Percentiles rank a stretch among this genome's conserved stretches.
These are phyloP conservation scores for Cerastoderma edule DNA, from an alignment of 2,888 invertebrate genomes.

Conservation along the genomic window DNA sequence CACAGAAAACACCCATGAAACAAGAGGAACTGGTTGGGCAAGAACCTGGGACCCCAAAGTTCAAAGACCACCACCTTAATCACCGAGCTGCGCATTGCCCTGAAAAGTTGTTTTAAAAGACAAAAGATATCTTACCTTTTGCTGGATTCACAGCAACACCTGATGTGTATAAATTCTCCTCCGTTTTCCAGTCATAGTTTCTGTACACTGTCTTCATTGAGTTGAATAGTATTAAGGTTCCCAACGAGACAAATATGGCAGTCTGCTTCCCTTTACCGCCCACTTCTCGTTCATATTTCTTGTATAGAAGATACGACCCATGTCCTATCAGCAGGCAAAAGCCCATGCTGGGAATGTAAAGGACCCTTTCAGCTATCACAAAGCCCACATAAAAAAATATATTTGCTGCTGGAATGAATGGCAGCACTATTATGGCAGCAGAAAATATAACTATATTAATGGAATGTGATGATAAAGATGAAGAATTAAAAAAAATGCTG, in stretches of 20 bases:
- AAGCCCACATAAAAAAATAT: constrained; percentile 99
- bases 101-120: too few species aligned
- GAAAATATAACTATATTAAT: constrained; percentile 75
- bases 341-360: constrained; percentile 98
- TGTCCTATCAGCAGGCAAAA: constrained; percentile 93
- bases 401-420: constrained; percentile 98
- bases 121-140: constrained; percentile 94
- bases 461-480: constrained; percentile 48
- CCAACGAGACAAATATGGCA: constrained; percentile 43
- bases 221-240: constrained; percentile 78
- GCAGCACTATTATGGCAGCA: constrained; percentile 92
- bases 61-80: too few species aligned
- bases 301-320: constrained; percentile 74
- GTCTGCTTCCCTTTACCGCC: constrained; percentile 48
- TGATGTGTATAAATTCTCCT: constrained; percentile 95
- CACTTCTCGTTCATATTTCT: constrained; percentile 44
- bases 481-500: constrained; percentile 23
- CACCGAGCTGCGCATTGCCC: too few species aligned
- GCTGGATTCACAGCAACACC: constrained; percentile 97
- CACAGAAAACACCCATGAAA: too few species aligned
- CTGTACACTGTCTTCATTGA: constrained; percentile 89
- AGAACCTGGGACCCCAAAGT: too few species aligned
- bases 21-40: too few species aligned
- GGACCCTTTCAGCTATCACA: constrained; percentile 97
- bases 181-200: constrained; percentile 96